A percentile compares a stretch with the other conserved stretches of the same genome.
phyloP scores from a whole-genome alignment of 2,797 vertebrate genomes.

The Halcyon smyrnensis region DNA sequence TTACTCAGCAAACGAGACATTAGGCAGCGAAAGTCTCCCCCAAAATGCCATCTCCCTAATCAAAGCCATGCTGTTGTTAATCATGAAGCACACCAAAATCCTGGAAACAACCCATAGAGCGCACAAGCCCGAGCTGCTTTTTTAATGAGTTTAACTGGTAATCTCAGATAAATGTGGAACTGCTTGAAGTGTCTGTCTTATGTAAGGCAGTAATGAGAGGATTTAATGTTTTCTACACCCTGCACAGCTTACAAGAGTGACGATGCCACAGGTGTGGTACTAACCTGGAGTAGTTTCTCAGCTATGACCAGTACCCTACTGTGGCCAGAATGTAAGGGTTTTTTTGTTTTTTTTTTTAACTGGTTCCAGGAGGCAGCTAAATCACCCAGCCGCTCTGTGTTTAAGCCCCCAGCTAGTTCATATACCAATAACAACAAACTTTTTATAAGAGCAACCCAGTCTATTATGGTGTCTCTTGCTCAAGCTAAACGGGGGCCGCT shows the following conservation, averaged over 20 bases:
- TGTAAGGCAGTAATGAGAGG: constrained; percentile 69
- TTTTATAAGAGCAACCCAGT: constrained; percentile 68
- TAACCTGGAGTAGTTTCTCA: constrained; percentile 26
- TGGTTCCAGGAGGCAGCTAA: constrained; percentile 82
- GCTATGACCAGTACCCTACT: constrained; percentile 70
- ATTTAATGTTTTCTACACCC: constrained; percentile 64
- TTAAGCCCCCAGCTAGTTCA: constrained; percentile 78
- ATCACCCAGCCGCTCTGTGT: constrained; percentile 79
- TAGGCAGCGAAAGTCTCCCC: constrained; percentile 49
- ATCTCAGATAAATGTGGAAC: constrained; percentile 72
- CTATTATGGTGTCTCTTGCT: constrained; percentile 43
- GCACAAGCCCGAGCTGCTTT: constrained; percentile 55
- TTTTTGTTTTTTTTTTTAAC: constrained; percentile 46
- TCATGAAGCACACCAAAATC: constrained; percentile 31
- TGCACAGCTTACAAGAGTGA: background rate
- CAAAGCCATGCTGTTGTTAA: constrained; percentile 62
- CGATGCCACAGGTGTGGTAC: constrained; percentile 75
- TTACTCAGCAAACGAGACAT: background rate
- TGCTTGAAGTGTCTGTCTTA: constrained; percentile 61
- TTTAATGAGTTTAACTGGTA: constrained; percentile 73
- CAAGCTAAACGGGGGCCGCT: constrained; percentile 53
- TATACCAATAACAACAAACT: constrained; percentile 82
- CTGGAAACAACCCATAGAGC: constrained; percentile 38
- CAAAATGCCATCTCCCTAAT: constrained; percentile 59
- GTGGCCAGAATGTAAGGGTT: constrained; percentile 76